Evolutionary conservation across 2,888 invertebrate genomes (phyloP).

Genomic region (Catocala sponsa): DNA sequence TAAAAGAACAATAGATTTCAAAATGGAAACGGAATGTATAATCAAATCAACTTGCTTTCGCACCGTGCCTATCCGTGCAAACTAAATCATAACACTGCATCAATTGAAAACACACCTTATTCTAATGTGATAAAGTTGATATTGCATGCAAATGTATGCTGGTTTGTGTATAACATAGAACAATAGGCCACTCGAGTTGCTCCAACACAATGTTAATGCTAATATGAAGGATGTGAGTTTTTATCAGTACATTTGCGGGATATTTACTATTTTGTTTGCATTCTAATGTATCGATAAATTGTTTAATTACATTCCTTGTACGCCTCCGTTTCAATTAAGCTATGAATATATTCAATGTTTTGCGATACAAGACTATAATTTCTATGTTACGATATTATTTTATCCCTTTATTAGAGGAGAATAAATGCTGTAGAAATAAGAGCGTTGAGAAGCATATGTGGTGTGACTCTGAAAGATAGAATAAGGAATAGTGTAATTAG

Average conservation of each 20-base stretch:
- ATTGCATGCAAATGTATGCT: slow-evolving; percentile 25
- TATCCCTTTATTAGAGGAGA: too few relatives aligned
- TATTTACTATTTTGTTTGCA: slow-evolving; percentile 36
- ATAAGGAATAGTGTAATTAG: too few relatives aligned
- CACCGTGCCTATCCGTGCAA: slow-evolving; percentile 47
- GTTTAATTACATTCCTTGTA: too few relatives aligned
- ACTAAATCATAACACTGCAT: slow-evolving; percentile 7
- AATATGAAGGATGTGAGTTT: slow-evolving; percentile 69
- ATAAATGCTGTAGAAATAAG: too few relatives aligned
- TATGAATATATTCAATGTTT: too few relatives aligned
- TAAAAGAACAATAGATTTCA: slow-evolving; percentile 63
- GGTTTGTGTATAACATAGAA: slow-evolving; percentile 60
- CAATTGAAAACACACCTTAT: slow-evolving; percentile 45
- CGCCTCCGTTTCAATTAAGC: too few relatives aligned
- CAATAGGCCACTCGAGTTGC: slow-evolving; percentile 71
- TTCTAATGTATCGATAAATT: slow-evolving; percentile 2
- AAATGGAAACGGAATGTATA: slow-evolving; percentile 69
- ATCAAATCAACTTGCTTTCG: slow-evolving; percentile 75
- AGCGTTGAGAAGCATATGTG: too few relatives aligned
- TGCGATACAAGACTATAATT: too few relatives aligned
- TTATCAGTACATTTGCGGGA: slow-evolving; percentile 53
- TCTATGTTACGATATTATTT: too few relatives aligned
- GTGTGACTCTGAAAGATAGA: too few relatives aligned
- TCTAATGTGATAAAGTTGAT: slow-evolving; percentile 17
- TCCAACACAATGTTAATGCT: slow-evolving; percentile 73